A percentile compares a stretch with the other conserved stretches of the same genome.
phyloP scores from a whole-genome alignment of 2,888 invertebrate genomes.

The Cheilosia vernalis region DNA sequence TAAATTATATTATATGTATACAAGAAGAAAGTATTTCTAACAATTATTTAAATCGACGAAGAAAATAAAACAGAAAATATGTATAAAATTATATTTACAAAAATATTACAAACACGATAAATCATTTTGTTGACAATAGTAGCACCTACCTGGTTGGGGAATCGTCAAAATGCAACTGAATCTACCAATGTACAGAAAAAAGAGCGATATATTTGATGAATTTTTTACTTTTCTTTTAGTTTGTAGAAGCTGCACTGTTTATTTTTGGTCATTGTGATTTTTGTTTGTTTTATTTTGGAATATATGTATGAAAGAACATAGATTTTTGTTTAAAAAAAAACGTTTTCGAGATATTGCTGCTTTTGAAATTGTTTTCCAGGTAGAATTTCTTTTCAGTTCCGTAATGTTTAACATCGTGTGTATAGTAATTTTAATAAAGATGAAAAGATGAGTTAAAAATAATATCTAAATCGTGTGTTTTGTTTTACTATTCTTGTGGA shows the following conservation, averaged over 20 bases:
- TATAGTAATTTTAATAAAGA: slow-evolving; percentile 69
- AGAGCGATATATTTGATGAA: slow-evolving; percentile 17
- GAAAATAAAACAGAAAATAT: slow-evolving; percentile 33
- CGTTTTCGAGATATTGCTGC: slow-evolving; percentile 54
- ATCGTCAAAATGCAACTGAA: slow-evolving; percentile 48
- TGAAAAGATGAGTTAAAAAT: slow-evolving; percentile 51
- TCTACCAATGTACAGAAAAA: slow-evolving; percentile 61
- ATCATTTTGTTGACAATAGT: slow-evolving; percentile 44
- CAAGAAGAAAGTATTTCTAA: slow-evolving; percentile 54
- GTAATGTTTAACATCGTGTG: slow-evolving; percentile 51
- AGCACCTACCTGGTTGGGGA: slow-evolving; percentile 15
- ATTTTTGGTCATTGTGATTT: slow-evolving; percentile 40
- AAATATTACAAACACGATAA: slow-evolving; percentile 29
- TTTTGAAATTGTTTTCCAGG: slow-evolving; percentile 6
- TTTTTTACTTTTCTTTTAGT: slow-evolving; percentile 1
- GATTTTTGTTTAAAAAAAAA: slow-evolving; percentile 15
- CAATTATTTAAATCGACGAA: slow-evolving; percentile 64
- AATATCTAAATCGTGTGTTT: slow-evolving; percentile 11
- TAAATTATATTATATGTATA: slow-evolving; percentile 67
- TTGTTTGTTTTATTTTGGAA: slow-evolving; percentile 19
- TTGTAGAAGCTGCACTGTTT: slow-evolving; percentile 24
- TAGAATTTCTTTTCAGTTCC: slow-evolving; percentile 21
- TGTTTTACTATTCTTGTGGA: background rate
- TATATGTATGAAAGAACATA: background rate
- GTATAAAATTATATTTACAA: slow-evolving; percentile 68